phyloP scores from a whole-genome alignment of 1,140 invertebrate species.

The Maniola jurtina region DNA sequence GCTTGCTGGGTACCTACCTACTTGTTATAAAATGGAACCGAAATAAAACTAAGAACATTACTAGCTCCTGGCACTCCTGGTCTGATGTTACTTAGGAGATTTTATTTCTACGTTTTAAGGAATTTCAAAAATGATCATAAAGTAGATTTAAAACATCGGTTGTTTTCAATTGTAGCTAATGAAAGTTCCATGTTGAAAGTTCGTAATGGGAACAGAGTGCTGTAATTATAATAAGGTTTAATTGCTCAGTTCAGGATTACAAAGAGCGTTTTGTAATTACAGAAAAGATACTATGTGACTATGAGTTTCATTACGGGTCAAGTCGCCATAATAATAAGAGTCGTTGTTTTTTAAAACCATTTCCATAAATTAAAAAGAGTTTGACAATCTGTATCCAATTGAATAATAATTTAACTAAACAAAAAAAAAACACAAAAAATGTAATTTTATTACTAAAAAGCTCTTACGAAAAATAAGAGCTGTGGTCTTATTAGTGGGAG shows the following conservation, averaged over 20 bases:
- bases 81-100: neutral
- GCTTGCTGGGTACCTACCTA: neutral
- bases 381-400: no score
- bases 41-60: constrained; percentile 11
- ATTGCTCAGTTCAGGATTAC: constrained; percentile 15
- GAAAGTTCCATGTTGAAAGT: constrained; percentile 29
- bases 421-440: no score
- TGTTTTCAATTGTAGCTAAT: constrained; percentile 19
- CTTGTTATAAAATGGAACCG: constrained; percentile 2
- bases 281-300: neutral
- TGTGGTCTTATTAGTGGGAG: no score
- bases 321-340: neutral
- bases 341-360: neutral
- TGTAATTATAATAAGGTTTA: constrained; percentile 38
- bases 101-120: constrained; percentile 17
- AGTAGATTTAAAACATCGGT: neutral
- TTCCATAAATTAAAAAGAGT: no score
- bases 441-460: no score
- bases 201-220: constrained; percentile 17
- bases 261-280: constrained; percentile 29
- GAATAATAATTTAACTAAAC: no score
- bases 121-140: constrained; percentile 21
- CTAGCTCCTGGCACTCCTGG: no score
- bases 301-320: neutral
- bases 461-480: no score